These are phyloP conservation scores for Andrena trimmerana DNA, from an alignment of 2,888 invertebrate genomes.

Conservation along the genomic window DNA sequence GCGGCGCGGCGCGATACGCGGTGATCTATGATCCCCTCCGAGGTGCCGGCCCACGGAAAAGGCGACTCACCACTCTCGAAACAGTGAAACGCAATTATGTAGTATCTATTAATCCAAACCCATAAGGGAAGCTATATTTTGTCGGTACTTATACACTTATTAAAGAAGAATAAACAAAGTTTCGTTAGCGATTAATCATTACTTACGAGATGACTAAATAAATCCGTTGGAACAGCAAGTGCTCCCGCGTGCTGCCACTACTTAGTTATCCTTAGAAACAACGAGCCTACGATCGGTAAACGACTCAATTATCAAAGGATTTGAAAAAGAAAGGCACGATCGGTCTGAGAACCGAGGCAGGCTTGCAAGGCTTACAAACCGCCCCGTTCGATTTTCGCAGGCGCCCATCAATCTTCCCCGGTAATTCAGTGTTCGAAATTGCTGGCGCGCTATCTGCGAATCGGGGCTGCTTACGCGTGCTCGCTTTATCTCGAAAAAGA, in stretches of 20 bases:
- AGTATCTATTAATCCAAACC: not conserved
- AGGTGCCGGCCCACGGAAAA: slow-evolving; percentile 17
- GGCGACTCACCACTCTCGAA: not conserved
- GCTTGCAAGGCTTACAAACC: not conserved
- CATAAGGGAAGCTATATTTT: too few species aligned
- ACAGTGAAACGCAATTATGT: not conserved
- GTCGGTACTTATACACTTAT: too few species aligned
- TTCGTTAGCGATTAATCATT: too few species aligned
- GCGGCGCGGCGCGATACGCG: slow-evolving; percentile 11
- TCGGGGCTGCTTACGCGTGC: not conserved
- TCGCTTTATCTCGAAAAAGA: slow-evolving; percentile 44
- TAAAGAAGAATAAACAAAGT: too few species aligned
- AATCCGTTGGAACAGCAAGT: not conserved
- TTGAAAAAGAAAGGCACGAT: not conserved
- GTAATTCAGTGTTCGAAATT: slow-evolving; percentile 20
- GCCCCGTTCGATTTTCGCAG: slow-evolving; percentile 19
- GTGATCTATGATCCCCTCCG: slow-evolving; percentile 4
- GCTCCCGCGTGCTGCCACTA: too few species aligned
- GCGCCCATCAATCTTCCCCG: slow-evolving; percentile 10
- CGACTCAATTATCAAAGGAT: not conserved
- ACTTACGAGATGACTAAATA: not conserved
- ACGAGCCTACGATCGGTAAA: not conserved
- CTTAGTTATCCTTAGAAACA: too few species aligned
- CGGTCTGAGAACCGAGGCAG: not conserved
- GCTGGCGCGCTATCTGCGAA: slow-evolving; percentile 19